Percentiles rank a stretch among this genome's conserved stretches.
phyloP scores from a whole-genome alignment of 2,797 vertebrate species.

The Graptemys geographica region DNA sequence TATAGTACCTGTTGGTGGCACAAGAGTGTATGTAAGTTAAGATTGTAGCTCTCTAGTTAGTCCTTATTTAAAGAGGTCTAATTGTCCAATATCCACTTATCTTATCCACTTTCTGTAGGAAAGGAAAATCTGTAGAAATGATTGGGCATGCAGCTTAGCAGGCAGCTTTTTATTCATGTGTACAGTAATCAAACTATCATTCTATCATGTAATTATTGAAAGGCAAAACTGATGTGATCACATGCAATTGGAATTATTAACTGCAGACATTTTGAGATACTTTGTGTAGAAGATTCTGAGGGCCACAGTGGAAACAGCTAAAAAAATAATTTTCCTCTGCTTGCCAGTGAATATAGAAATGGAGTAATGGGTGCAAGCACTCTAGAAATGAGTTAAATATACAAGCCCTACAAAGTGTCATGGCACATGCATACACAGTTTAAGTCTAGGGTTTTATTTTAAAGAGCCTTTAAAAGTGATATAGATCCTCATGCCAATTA shows the following conservation, averaged over 20 bases:
- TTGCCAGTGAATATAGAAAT: neutral
- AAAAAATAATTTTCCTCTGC: accelerated
- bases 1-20: neutral
- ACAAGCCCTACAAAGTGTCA: neutral
- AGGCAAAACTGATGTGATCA: neutral
- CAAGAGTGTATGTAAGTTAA: neutral
- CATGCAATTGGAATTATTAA: neutral
- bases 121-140: neutral
- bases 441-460: neutral
- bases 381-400: neutral
- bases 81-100: neutral
- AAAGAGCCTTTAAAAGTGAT: neutral
- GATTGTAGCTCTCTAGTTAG: neutral
- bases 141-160: neutral
- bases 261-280: neutral
- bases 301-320: neutral
- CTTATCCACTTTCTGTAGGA: neutral
- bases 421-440: neutral
- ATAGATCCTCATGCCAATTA: neutral
- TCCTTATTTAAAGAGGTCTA: neutral
- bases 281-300: neutral
- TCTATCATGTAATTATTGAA: neutral
- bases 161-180: neutral
- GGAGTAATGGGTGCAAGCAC: neutral
- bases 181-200: neutral